Conservation (phyloP, 2,888 invertebrate species). For the Dicyrtoma fusca region DNA sequence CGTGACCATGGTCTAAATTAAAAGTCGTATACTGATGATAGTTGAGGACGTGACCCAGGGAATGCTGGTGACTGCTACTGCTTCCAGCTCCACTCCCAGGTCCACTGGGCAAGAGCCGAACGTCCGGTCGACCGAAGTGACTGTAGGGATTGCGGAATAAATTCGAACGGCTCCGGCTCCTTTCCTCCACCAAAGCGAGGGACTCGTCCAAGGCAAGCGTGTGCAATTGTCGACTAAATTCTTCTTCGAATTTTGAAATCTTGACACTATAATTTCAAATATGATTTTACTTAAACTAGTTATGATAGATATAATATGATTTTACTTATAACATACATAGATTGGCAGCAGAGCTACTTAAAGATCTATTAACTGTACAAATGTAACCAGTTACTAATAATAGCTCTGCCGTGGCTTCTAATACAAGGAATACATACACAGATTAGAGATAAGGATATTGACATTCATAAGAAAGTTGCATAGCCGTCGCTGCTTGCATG, state of each 20-base stretch:
- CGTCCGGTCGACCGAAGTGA: slow-evolving; percentile 58
- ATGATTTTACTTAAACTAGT: background rate
- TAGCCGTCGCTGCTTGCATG: too few relatives aligned
- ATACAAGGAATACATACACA: too few relatives aligned
- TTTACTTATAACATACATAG: background rate
- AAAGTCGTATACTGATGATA: slow-evolving; percentile 50
- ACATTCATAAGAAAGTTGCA: too few relatives aligned
- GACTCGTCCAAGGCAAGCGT: slow-evolving; percentile 57
- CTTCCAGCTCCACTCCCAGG: slow-evolving; percentile 41
- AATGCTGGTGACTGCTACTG: slow-evolving; percentile 38
- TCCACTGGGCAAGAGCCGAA: slow-evolving; percentile 52
- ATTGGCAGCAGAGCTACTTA: background rate
- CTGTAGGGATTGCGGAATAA: slow-evolving; percentile 57
- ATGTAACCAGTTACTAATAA: too few relatives aligned
- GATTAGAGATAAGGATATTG: too few relatives aligned
- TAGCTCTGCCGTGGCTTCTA: too few relatives aligned
- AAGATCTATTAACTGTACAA: too few relatives aligned
- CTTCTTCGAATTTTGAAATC: slow-evolving; percentile 54
- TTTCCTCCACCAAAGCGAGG: slow-evolving; percentile 57
- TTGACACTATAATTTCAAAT: slow-evolving; percentile 43
- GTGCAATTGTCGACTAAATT: slow-evolving; percentile 56
- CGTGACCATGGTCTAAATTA: slow-evolving; percentile 48
- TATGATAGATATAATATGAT: too few relatives aligned
- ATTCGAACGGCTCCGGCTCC: slow-evolving; percentile 49
- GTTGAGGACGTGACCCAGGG: slow-evolving; percentile 41